Evolutionary conservation across 2,797 vertebrate species (phyloP).

Genomic region (Pipistrellus kuhlii): DNA sequence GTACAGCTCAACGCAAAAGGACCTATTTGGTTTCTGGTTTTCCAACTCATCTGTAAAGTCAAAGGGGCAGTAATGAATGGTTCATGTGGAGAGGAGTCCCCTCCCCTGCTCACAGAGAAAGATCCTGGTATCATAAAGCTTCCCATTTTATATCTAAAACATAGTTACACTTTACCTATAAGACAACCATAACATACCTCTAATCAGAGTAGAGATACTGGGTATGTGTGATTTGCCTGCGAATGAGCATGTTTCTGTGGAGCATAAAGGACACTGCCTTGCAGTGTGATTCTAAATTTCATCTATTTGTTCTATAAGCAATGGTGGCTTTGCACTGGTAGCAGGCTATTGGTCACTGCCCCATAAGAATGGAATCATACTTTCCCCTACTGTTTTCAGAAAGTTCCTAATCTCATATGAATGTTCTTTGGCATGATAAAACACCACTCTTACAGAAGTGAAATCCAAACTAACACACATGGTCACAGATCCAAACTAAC

Average conservation of each 20-base stretch:
- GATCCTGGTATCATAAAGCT: not conserved
- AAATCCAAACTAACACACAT: conserved; percentile 63
- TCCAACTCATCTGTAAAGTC: not conserved
- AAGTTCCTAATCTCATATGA: conserved; percentile 15
- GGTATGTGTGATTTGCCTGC: rapidly evolving
- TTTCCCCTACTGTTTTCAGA: not conserved
- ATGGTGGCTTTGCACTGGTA: not conserved
- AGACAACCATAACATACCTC: not conserved
- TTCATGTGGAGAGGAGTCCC: not conserved
- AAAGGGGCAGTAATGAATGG: not conserved
- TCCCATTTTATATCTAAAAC: not conserved
- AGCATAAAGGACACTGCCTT: not conserved
- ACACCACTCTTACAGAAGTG: conserved; percentile 22
- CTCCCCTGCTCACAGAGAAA: not conserved
- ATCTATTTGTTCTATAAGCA: conserved; percentile 11
- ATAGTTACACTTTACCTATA: not conserved
- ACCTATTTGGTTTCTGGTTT: not conserved
- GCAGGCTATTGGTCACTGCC: not conserved
- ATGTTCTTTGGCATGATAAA: not conserved
- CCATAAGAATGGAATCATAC: no score
- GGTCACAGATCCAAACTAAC: conserved; percentile 55
- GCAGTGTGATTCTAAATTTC: not conserved
- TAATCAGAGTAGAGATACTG: not conserved
- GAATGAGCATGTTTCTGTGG: not conserved
- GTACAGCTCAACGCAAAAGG: not conserved